Percentiles rank a stretch among this genome's conserved stretches.
phyloP scores from a whole-genome alignment of 2,888 invertebrate species.

The Drosophila mayaguana region DNA sequence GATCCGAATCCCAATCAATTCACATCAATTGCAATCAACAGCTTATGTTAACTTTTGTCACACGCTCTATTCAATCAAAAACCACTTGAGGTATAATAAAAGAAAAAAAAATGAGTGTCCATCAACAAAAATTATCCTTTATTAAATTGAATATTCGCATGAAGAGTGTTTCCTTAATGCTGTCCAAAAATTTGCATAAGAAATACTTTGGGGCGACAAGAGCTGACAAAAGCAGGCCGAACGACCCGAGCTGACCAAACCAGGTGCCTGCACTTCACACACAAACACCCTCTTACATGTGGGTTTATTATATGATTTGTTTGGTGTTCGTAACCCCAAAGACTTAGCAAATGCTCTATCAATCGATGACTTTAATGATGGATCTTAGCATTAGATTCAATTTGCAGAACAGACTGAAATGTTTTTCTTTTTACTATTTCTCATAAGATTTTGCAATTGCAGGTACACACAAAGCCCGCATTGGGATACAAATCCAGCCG shows the following conservation, averaged over 20 bases:
- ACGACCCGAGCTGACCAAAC: constrained; percentile 45
- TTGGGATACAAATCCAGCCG: constrained; percentile 53
- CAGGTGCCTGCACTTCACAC: constrained; percentile 54
- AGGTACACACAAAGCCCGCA: constrained; percentile 56
- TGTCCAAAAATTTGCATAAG: constrained; percentile 46
- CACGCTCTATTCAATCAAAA: constrained; percentile 46
- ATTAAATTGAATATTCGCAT: constrained; percentile 39
- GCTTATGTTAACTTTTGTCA: constrained; percentile 21
- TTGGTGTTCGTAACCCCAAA: constrained; percentile 37
- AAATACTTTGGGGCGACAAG: constrained; percentile 25
- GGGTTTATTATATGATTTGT: constrained; percentile 7
- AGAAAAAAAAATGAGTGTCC: constrained; percentile 8
- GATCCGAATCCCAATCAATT: neutral
- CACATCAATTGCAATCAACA: constrained; percentile 11
- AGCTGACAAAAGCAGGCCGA: constrained; percentile 47
- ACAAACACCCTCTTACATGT: constrained; percentile 3
- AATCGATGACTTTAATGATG: constrained; percentile 11
- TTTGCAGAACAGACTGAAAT: neutral
- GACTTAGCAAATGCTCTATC: constrained; percentile 12
- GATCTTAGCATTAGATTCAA: constrained; percentile 8
- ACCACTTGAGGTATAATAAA: constrained; percentile 33
- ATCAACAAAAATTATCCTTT: constrained; percentile 48
- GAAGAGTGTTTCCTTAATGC: constrained; percentile 24
- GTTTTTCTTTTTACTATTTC: neutral
- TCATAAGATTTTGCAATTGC: constrained; percentile 40